A percentile compares a stretch with the other conserved stretches of the same genome.
Conservation (phyloP, 2,113 vertebrate genomes). For the Burhinus bistriatus region DNA sequence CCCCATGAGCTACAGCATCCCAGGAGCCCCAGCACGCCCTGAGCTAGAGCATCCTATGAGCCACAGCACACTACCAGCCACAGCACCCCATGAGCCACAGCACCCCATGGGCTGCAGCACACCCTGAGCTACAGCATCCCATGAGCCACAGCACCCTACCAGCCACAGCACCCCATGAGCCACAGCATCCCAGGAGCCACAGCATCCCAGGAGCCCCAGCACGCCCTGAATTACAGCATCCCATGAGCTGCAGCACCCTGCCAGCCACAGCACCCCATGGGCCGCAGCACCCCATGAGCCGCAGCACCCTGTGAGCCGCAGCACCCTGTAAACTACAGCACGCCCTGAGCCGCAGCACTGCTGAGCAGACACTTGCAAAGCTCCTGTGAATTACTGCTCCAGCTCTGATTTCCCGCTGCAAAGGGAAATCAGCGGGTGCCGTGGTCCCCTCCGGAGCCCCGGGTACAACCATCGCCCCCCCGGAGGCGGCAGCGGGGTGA, state of each 20-base stretch:
- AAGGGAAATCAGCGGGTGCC: not conserved
- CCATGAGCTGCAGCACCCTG: not conserved
- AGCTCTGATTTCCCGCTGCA: not conserved
- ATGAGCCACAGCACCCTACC: too few relatives aligned
- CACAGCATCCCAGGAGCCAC: too few relatives aligned
- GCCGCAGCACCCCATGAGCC: fast-evolving
- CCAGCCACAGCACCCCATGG: fast-evolving
- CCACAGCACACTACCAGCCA: fast-evolving
- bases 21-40: fast-evolving
- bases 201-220: too few relatives aligned
- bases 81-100: not conserved
- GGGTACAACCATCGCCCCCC: fast-evolving
- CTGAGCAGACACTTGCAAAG: not conserved
- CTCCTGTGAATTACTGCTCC: not conserved
- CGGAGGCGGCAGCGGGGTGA: fast-evolving
- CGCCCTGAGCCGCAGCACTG: not conserved
- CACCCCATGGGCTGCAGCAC: too few relatives aligned
- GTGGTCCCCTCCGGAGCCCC: not conserved
- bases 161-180: too few relatives aligned
- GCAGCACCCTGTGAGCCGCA: fast-evolving
- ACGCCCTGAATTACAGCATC: too few relatives aligned
- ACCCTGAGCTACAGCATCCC: too few relatives aligned
- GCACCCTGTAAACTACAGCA: fast-evolving
- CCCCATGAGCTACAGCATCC: fast-evolving
- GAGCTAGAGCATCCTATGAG: fast-evolving